A percentile compares a stretch with the other conserved stretches of the same genome.
These are phyloP conservation scores for Melanerpes aurifrons DNA, from an alignment of 2,113 vertebrate genomes.

Conservation along the genomic window DNA sequence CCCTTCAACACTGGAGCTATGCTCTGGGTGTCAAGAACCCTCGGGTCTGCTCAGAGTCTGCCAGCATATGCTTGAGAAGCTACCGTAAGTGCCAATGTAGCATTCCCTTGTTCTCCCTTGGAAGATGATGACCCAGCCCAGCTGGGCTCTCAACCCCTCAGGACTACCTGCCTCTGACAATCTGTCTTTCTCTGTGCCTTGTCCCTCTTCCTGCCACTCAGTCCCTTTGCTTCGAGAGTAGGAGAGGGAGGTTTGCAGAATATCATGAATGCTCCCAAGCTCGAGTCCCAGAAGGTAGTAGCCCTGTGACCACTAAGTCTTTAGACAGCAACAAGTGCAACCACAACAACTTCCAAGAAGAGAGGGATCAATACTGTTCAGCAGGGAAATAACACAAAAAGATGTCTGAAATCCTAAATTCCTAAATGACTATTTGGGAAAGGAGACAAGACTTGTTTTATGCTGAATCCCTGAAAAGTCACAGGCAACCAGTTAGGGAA, in stretches of 20 bases:
- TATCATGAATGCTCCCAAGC: fast-evolving
- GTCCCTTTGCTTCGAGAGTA: background rate
- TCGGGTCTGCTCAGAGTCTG: background rate
- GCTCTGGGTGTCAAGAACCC: background rate
- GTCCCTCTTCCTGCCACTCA: background rate
- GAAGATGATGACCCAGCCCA: fast-evolving
- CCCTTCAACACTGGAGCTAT: fast-evolving
- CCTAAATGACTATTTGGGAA: background rate
- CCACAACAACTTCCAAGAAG: background rate
- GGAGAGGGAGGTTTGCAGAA: background rate
- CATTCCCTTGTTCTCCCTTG: background rate
- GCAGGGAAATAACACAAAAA: background rate
- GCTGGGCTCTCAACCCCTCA: fast-evolving
- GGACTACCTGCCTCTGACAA: background rate
- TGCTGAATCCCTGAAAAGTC: background rate
- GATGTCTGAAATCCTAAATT: background rate
- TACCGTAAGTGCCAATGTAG: background rate
- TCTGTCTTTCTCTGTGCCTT: background rate
- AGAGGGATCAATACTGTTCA: background rate
- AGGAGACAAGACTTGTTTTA: background rate
- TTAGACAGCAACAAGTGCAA: background rate
- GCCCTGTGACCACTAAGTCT: too few species aligned
- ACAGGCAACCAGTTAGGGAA: background rate
- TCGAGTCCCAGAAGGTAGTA: background rate
- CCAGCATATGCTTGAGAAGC: background rate